A percentile compares a stretch with the other conserved stretches of the same genome.
These are phyloP conservation scores for Sciurus niger DNA, from an alignment of 2,113 vertebrate species.

Conservation along the genomic window DNA sequence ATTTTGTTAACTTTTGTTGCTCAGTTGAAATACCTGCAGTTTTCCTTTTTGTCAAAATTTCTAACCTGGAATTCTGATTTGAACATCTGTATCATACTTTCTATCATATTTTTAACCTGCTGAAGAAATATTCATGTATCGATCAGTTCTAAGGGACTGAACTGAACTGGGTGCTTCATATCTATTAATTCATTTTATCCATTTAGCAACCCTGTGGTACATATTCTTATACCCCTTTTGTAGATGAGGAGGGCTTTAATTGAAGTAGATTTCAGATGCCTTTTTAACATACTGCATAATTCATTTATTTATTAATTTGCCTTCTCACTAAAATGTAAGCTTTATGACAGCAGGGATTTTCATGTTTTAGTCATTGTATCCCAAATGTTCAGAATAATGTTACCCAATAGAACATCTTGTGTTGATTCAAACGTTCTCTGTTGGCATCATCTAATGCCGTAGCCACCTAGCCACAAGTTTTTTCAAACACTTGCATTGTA, in stretches of 20 bases:
- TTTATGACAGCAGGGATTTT: background rate
- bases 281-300: background rate
- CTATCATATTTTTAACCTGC: constrained; percentile 8
- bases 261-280: background rate
- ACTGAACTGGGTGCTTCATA: background rate
- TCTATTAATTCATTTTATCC: background rate
- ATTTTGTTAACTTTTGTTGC: constrained; percentile 16
- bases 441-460: background rate
- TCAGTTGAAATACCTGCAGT: background rate
- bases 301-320: background rate
- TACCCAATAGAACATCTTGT: background rate
- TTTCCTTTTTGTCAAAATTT: constrained; percentile 4
- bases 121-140: background rate
- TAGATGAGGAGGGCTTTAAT: background rate
- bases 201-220: background rate
- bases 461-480: background rate
- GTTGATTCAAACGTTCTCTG: background rate
- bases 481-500: background rate
- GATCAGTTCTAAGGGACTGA: background rate
- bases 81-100: background rate
- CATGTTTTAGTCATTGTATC: background rate
- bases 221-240: background rate
- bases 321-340: background rate
- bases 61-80: constrained; percentile 48
- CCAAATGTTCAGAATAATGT: background rate